Base-by-base conservation (phyloP, 2,113 vertebrate genomes). In the Athene cunicularia region DNA sequence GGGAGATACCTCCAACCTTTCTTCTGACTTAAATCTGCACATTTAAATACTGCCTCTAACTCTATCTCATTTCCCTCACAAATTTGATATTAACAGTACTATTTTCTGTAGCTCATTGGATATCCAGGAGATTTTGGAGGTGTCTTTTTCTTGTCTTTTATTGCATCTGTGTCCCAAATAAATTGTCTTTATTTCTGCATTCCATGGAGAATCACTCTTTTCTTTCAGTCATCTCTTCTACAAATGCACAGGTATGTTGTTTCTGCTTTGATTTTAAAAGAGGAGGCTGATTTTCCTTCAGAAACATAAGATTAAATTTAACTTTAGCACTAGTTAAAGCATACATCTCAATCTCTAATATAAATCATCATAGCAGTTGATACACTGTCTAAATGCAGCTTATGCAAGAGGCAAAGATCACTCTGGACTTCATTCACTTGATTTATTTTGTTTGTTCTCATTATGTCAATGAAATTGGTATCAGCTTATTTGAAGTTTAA, bases 391-490 rank as follows among this genome's bases (percentile, higher is more conserved):
- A 91, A 93, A 95, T 30, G 60, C 50, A 88, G 95, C 59, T 97
- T 74, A 95, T 92, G 33, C 17, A 62, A 88, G 87, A 95, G 68
- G 4, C n/a, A 82, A 93, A 90, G 55, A 74, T 95, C 77, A 87
- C 74, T 47, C 45, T 75, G 63, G 86, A 88, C n/a, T 89, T 79
- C 21, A 45, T 96, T 96, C 53, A 95, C 86, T 96, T 93, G 67
- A 66, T 95, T 96, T 92, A 45, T 81, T 93, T 64, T 89, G 43
- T 88, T 95, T 97, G 95, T 94, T 92, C 94, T 82, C 75, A 96
- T 97, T 93, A 95, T 91, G 81, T 86, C 93, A 97, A 89, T 91
- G 92, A 96, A 98, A 94, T 62, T 67, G n/a, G 18, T 87, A 83
- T 95, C 88, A 95, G 50, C 64, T 95, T 95, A 60, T 94, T 96